Base-by-base conservation (phyloP, 2,888 invertebrate species). In the Watsonalla cultraria region DNA sequence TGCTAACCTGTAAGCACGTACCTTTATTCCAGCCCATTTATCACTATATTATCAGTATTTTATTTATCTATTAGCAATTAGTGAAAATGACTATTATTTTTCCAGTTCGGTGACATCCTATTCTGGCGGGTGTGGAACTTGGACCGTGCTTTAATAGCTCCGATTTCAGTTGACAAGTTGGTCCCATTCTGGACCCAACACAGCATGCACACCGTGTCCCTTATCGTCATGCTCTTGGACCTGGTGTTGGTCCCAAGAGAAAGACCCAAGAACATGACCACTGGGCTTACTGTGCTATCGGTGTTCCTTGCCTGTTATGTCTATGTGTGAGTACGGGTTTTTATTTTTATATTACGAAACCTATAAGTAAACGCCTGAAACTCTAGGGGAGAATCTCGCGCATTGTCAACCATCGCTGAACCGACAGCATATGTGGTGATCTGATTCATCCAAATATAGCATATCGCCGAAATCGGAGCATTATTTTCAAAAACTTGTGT, bases 91-190 rank as follows among this genome's bases (percentile, higher is more conserved):
- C 11, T 11, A 34, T 33, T 51, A 52, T 62, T 47, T 49, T 78
- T 76, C 14, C 70, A 89, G 89, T 86, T 84, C 56, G 78, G 82
- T 52, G 89, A 89, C 56, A 78, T 82, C 45, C 60, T 86, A 34
- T 89, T 89, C 64, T 89, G 89, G 89, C 73, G 80, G 35, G 66
- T 89, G 34, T 89, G 85, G 84, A 72, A 74, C 58, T 78, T 75
- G 53, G 73, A 86, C 57, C 71, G 74, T 13, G 73, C 77, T 50
- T 56, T 87, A 45, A 62, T 89, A 13, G 80, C 80, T 14, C 89
- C 88, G 0, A 53, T 57, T 1, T 59, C 72, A 6, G 71, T 80
- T 0, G 83, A 86, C 34, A 65, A 66, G 0, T 58, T 78, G 1
- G 76, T 88, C 0, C 80, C 87, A 0, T 66, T 80, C 37, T 87